These are phyloP conservation scores for Lutjanus argentimaculatus DNA, from an alignment of 2,797 vertebrate genomes.

Conservation along the genomic window DNA sequence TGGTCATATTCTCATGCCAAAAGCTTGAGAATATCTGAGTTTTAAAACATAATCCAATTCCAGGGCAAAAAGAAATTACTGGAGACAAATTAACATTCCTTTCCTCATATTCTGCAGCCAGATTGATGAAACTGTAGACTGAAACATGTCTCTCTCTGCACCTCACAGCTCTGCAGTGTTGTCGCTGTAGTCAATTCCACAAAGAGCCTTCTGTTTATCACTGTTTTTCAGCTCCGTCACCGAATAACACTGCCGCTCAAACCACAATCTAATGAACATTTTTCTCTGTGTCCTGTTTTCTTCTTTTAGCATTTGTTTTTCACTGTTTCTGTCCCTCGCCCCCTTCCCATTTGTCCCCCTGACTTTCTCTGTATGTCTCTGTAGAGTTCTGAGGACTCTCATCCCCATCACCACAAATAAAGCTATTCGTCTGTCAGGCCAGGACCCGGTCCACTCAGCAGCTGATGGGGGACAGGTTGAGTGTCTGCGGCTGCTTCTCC, in stretches of 20 bases:
- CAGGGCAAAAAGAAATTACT: conserved; percentile 8
- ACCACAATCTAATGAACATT: conserved; percentile 68
- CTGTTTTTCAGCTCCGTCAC: conserved; percentile 61
- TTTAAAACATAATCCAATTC: conserved; percentile 21
- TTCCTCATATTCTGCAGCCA: conserved; percentile 40
- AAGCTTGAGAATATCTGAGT: conserved; percentile 17
- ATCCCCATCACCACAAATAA: conserved; percentile 89
- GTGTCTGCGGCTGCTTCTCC: conserved; percentile 90
- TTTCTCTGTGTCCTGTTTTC: conserved; percentile 50
- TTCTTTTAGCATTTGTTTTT: conserved; percentile 54
- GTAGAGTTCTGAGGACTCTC: conserved; percentile 89
- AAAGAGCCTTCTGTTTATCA: conserved; percentile 68
- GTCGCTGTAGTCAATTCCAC: conserved; percentile 53
- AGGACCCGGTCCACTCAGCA: conserved; percentile 90
- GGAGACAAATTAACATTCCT: conserved; percentile 56
- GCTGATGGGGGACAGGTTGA: conserved; percentile 89
- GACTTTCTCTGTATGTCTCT: conserved; percentile 57
- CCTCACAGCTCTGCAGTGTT: conserved; percentile 61
- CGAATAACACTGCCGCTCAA: conserved; percentile 57
- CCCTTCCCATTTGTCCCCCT: conserved; percentile 28
- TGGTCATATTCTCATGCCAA: conserved; percentile 7
- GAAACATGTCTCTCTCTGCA: conserved; percentile 37
- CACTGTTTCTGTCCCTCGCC: conserved; percentile 28
- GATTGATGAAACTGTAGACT: conserved; percentile 31
- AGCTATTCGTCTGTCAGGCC: conserved; percentile 88